Evolutionary conservation across 2,113 vertebrate species (phyloP).

Genomic region (Apodemus speciosus): DNA sequence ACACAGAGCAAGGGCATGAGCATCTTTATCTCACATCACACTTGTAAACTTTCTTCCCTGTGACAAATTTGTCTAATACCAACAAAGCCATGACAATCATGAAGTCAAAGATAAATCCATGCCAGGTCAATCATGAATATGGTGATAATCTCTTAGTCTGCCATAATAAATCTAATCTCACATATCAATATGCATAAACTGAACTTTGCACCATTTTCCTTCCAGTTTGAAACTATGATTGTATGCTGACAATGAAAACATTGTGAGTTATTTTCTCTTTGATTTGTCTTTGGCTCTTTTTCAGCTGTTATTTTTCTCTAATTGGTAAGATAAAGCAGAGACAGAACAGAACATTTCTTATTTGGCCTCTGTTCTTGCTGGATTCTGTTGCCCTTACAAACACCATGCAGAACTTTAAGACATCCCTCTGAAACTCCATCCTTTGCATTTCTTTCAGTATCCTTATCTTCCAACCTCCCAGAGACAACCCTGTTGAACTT

Average conservation of each 20-base stretch:
- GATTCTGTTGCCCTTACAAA: not conserved
- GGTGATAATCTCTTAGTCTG: not conserved
- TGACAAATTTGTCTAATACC: not conserved
- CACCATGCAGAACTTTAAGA: not conserved
- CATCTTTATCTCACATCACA: too few species aligned
- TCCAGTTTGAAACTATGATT: not conserved
- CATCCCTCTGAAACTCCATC: not conserved
- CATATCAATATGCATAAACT: not conserved
- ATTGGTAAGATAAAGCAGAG: not conserved
- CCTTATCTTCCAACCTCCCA: not conserved
- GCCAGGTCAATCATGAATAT: too few species aligned
- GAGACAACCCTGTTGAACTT: not conserved
- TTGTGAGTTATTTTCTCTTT: not conserved
- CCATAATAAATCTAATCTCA: not conserved
- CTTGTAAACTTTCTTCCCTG: not conserved
- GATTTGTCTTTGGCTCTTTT: not conserved
- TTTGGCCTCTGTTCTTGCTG: not conserved
- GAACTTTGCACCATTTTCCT: not conserved
- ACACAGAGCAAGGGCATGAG: accelerated
- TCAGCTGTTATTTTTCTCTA: not conserved
- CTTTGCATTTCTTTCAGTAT: not conserved
- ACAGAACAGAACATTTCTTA: not conserved
- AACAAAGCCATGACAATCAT: not conserved
- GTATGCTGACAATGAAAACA: not conserved
- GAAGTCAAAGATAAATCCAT: not conserved